A percentile compares a stretch with the other conserved stretches of the same genome.
Evolutionary conservation across 2,888 invertebrate species (phyloP).

Genomic region (Mesochorus sp.): DNA sequence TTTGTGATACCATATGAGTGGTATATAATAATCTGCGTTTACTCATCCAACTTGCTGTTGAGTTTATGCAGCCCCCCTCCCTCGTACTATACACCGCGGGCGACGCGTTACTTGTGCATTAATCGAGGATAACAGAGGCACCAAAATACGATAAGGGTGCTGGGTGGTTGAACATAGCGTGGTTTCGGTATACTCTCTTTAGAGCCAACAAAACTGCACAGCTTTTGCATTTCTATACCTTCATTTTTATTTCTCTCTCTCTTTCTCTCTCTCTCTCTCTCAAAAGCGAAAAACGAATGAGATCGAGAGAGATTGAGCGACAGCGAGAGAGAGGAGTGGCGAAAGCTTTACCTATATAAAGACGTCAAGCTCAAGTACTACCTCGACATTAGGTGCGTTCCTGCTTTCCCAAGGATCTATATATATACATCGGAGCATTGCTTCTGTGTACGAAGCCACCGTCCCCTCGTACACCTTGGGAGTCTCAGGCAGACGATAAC

Average conservation of each 20-base stretch:
- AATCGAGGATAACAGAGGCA: constrained; percentile 76
- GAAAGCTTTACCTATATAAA: background rate
- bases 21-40: background rate
- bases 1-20: background rate
- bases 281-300: no score
- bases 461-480: constrained; percentile 57
- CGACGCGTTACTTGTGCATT: constrained; percentile 73
- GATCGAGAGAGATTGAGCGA: no score
- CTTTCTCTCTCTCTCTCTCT: background rate
- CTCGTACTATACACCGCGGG: no score
- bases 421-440: background rate
- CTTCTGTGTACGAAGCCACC: constrained; percentile 56
- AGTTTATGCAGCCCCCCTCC: constrained; percentile 65
- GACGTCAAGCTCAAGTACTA: constrained; percentile 64
- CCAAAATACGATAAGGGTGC: constrained; percentile 67
- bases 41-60: constrained; percentile 61
- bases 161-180: constrained; percentile 42
- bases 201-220: background rate
- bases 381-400: constrained; percentile 39
- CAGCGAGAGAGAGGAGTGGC: no score
- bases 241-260: background rate
- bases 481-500: constrained; percentile 70
- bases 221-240: no score
- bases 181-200: background rate
- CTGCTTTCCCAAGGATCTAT: constrained; percentile 21